Evolutionary conservation across 2,888 invertebrate species (phyloP).

Genomic region (Encarsia formosa): DNA sequence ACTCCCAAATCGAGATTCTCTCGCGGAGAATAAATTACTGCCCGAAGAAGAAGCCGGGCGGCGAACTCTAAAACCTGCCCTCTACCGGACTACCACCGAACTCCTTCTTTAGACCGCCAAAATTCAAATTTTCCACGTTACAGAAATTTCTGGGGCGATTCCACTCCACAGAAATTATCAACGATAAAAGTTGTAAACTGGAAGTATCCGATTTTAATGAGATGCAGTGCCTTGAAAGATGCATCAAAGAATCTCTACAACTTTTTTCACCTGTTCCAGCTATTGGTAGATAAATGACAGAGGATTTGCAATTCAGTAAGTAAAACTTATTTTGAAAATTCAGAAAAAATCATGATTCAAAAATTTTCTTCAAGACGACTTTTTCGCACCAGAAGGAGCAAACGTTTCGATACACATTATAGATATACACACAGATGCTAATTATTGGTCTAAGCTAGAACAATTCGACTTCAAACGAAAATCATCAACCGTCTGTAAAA

Average conservation of each 20-base stretch:
- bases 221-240: constrained; percentile 66
- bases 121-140: too few species aligned
- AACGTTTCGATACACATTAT: constrained; percentile 58
- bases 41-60: too few species aligned
- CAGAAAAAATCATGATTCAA: too few species aligned
- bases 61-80: too few species aligned
- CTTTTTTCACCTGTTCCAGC: constrained; percentile 61
- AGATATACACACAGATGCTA: constrained; percentile 62
- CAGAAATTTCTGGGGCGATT: too few species aligned
- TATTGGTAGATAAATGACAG: background rate
- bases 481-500: constrained; percentile 63
- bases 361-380: constrained; percentile 51
- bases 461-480: constrained; percentile 64
- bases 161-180: constrained; percentile 50
- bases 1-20: too few species aligned
- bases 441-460: constrained; percentile 62
- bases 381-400: constrained; percentile 54
- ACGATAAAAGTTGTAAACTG: constrained; percentile 53
- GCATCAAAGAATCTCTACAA: constrained; percentile 65
- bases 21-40: too few species aligned
- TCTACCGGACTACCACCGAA: too few species aligned
- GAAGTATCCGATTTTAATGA: constrained; percentile 58
- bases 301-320: constrained; percentile 10
- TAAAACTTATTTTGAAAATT: too few species aligned
- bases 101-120: too few species aligned